Evolutionary conservation across 2,113 vertebrate genomes (phyloP), one percentile per base, ranked within the genome.

Genomic region (Saccopteryx leptura): DNA sequence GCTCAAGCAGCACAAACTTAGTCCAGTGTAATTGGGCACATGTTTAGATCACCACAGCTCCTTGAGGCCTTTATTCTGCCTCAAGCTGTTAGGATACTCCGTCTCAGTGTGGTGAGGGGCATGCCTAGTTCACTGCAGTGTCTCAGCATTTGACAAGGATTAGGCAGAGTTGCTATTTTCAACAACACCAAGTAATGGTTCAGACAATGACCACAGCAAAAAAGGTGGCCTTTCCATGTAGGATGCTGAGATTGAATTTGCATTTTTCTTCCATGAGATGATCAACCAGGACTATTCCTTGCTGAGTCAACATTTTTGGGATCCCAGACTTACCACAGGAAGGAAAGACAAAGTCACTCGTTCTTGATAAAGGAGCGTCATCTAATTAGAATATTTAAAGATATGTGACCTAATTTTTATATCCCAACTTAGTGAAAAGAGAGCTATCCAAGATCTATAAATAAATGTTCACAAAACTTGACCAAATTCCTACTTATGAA

Each of bases 331-430:
- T 80, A 12, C 9, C 60, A 46, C 18, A 83, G 39, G 13, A 61
- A 69, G 60, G 39, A 26, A 74, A 80, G 76, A 68, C 14, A 50
- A 82, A 26, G 7, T 69, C 81, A 72, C 31, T 83, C 15, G n/a
- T 72, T 74, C 76, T 75, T 91, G 26, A 61, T 65, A 78, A 86
- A 65, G 68, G 66, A 79, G 4, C 7, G 33, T 75, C 24, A 81
- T 56, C 78, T 80, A 92, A 46, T 92, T 63, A 93, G 31, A 78
- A 72, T 54, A 86, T 46, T 80, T 93, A 58, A 93, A 88, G 52
- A 56, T 48, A 83, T 58, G 56, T 7, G 12, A 78, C 15, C 65
- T 93, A 26, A 63, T 28, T 66, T 94, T 76, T 75, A 17, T 80
- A 71, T 82, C 9, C 17, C 28, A 89, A 8, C 26, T 78, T 88